These are phyloP conservation scores for Ceratitis capitata DNA, from an alignment of 1,140 invertebrate genomes.

Conservation along the genomic window DNA sequence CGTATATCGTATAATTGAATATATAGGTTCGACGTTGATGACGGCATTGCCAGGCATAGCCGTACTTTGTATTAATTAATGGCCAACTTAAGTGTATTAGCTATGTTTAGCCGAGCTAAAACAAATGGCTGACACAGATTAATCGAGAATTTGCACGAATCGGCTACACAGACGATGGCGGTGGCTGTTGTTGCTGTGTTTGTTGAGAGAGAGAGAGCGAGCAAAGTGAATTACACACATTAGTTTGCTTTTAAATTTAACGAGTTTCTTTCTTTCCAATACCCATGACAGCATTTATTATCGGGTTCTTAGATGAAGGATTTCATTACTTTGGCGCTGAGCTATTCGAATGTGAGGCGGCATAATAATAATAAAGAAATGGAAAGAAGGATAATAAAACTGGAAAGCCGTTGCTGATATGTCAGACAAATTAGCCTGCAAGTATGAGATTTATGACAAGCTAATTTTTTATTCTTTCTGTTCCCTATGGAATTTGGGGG, in stretches of 20 bases:
- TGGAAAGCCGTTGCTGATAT: too few relatives aligned
- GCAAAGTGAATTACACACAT: background rate
- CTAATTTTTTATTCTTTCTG: too few relatives aligned
- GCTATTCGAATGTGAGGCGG: too few relatives aligned
- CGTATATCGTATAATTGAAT: background rate
- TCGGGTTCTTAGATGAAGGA: background rate
- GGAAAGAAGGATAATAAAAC: too few relatives aligned
- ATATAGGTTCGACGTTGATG: background rate
- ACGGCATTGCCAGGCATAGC: background rate
- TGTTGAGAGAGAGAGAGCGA: background rate
- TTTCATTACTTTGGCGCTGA: too few relatives aligned
- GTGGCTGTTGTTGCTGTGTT: background rate
- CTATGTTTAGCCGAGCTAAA: background rate
- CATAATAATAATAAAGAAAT: too few relatives aligned
- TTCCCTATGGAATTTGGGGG: too few relatives aligned
- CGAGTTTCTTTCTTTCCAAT: background rate
- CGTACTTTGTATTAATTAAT: slow-evolving; percentile 42
- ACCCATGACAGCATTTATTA: background rate
- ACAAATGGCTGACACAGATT: slow-evolving; percentile 15
- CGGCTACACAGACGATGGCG: too few relatives aligned
- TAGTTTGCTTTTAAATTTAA: background rate
- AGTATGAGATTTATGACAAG: too few relatives aligned
- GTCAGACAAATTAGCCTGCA: too few relatives aligned
- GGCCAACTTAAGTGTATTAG: slow-evolving; percentile 38
- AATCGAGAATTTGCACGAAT: background rate